Base-by-base conservation (phyloP, 92 coral and sea anemone genomes). In the Epizoanthus scotinus region DNA sequence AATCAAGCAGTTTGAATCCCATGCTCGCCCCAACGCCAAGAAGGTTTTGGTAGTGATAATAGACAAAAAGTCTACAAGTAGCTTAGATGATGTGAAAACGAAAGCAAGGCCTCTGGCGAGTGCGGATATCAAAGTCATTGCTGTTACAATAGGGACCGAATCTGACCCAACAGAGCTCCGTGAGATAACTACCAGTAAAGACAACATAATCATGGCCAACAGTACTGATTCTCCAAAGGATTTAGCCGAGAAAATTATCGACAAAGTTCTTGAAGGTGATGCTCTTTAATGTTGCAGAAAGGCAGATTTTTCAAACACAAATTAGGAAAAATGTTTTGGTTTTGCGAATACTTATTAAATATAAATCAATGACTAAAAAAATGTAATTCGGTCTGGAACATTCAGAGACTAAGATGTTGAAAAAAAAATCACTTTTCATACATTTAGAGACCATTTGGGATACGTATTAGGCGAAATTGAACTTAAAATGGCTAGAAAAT, bases 21-120 rank as follows among this genome's bases (percentile, higher is more conserved):
- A 58, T 10, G 49, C 21, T 25, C 54, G 81, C 8, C 68, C 67
- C 4, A 59, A 59, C 26, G 67, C 81, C 10, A 75, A 59, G 52
- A 75, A 12, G 24, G 24, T 59, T 20, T 36, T 75, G 20, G 53
- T 75, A 21, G 53, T 75, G 40, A 75, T 75, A 67, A 31, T 75
- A 22, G 81, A 75, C 25, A 63, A 53, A 57, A 75, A 22, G 22
- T 59, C 81, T 57, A 75, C 81, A 6, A 75, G 81, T 24, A 58
- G 67, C 20, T 13, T 57, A 54, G 56, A 21, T 59, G 67, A 36
- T 36, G 56, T 75, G 29, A 57, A 75, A 38, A 58, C 21, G 81
- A 75, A 75, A 36, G 34, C 54, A 44, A 59, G 47, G 26, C 54
- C 47, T 47, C 22, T 75, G 15, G 56, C 58, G 47, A 28, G 42